phyloP scores from a whole-genome alignment of 1,140 invertebrate species.

The Bacillus rossius region DNA sequence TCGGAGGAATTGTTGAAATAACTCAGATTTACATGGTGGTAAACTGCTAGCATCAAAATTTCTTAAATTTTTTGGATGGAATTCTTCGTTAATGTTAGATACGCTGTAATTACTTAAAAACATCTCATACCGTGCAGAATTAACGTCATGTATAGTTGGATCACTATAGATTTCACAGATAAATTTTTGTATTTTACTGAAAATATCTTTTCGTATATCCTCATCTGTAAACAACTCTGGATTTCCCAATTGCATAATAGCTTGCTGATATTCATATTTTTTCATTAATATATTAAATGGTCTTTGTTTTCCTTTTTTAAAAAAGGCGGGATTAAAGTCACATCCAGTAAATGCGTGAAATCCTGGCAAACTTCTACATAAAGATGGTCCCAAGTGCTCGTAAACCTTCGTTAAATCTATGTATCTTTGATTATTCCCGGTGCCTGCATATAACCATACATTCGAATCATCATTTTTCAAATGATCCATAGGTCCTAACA shows the following conservation, averaged over 20 bases:
- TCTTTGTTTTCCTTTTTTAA: not conserved
- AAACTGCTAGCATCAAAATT: constrained; percentile 13
- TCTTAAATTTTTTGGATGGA: not conserved
- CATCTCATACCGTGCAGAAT: no score
- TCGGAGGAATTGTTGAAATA: constrained; percentile 15
- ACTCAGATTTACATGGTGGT: constrained; percentile 19
- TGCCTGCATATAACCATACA: constrained; percentile 2
- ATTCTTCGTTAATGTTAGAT: not conserved
- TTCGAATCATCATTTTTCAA: not conserved
- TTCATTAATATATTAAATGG: constrained; percentile 4
- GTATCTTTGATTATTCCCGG: constrained; percentile 3
- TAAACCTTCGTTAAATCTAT: constrained; percentile 4
- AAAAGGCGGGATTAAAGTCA: not conserved
- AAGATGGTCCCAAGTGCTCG: constrained; percentile 1
- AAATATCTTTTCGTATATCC: not conserved
- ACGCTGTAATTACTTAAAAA: no score
- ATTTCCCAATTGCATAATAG: not conserved
- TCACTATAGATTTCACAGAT: no score
- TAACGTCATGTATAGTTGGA: no score
- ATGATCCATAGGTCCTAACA: constrained; percentile 28
- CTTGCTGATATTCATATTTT: not conserved
- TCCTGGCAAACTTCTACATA: no score
- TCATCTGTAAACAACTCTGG: not conserved
- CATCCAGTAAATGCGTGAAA: no score
- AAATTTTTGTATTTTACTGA: not conserved